Conservation (phyloP, 1,140 invertebrate genomes). For the Cylas formicarius region DNA sequence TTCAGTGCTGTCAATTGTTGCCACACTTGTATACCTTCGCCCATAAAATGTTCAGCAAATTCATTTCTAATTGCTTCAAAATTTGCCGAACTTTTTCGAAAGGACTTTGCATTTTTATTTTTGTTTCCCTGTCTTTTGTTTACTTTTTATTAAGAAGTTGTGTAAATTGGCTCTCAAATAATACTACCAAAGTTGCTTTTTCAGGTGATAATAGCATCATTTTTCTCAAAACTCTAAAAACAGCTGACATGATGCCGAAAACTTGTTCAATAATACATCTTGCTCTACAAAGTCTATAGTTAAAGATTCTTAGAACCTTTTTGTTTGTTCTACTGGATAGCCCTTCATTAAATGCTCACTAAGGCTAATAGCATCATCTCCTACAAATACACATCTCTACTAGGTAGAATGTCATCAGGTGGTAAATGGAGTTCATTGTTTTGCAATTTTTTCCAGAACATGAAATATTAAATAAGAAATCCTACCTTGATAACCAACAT, state of each 20-base stretch:
- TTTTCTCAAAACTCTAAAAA: constrained; percentile 35
- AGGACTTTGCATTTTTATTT: no score
- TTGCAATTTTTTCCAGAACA: constrained; percentile 11
- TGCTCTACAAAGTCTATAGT: constrained; percentile 9
- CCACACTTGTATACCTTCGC: no score
- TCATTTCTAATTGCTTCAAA: neutral
- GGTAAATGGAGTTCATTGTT: constrained; percentile 14
- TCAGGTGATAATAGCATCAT: constrained; percentile 31
- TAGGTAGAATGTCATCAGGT: constrained; percentile 13
- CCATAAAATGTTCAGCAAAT: constrained; percentile 2
- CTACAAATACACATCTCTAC: constrained; percentile 13
- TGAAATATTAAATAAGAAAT: no score
- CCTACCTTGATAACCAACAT: constrained; percentile 5
- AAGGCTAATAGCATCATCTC: constrained; percentile 13
- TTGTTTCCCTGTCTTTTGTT: no score
- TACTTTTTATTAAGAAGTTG: constrained; percentile 29
- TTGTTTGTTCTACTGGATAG: constrained; percentile 13
- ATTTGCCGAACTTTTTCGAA: neutral
- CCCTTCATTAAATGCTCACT: constrained; percentile 13
- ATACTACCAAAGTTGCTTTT: constrained; percentile 26
- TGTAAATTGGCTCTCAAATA: constrained; percentile 31
- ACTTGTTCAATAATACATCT: constrained; percentile 7
- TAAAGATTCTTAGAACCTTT: constrained; percentile 14
- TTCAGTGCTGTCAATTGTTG: no score
- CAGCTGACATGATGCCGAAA: no score